A percentile compares a stretch with the other conserved stretches of the same genome.
These are phyloP conservation scores for Andricus grossulariae DNA, from an alignment of 1,140 invertebrate species.

Conservation along the genomic window DNA sequence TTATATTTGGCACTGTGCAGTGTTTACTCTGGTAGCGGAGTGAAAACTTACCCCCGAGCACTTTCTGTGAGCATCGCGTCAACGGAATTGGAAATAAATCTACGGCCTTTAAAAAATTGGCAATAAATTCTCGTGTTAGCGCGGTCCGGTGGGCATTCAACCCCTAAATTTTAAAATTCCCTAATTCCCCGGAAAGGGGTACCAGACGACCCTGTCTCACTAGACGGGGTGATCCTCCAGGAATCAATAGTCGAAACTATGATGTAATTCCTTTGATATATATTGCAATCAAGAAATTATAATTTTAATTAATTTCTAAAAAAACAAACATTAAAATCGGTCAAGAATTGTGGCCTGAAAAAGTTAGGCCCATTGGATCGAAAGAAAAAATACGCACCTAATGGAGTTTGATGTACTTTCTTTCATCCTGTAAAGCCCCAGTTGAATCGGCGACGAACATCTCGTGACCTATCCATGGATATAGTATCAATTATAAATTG, in stretches of 20 bases:
- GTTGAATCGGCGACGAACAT: no score
- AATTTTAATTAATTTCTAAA: not conserved
- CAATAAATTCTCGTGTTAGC: slow-evolving; percentile 71
- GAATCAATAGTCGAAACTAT: slow-evolving; percentile 63
- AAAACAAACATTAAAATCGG: no score
- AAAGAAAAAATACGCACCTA: no score
- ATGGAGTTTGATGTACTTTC: no score
- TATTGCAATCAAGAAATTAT: not conserved
- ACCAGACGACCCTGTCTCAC: slow-evolving; percentile 45
- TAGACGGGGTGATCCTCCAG: slow-evolving; percentile 37
- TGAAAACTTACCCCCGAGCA: slow-evolving; percentile 51
- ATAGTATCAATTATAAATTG: no score
- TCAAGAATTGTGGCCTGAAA: no score
- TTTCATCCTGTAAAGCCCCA: no score
- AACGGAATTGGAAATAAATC: slow-evolving; percentile 69
- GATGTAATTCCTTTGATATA: slow-evolving; percentile 45
- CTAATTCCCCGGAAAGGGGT: slow-evolving; percentile 69
- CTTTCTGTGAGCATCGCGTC: slow-evolving; percentile 27
- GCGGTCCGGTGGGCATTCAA: slow-evolving; percentile 62
- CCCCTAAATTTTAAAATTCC: slow-evolving; percentile 70
- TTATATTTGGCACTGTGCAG: slow-evolving; percentile 43
- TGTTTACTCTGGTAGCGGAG: slow-evolving; percentile 53
- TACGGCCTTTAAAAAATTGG: slow-evolving; percentile 72
- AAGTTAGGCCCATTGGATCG: no score
- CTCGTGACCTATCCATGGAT: no score